These are phyloP conservation scores for Caracal caracal DNA, from an alignment of 2,113 vertebrate species.

Conservation along the genomic window DNA sequence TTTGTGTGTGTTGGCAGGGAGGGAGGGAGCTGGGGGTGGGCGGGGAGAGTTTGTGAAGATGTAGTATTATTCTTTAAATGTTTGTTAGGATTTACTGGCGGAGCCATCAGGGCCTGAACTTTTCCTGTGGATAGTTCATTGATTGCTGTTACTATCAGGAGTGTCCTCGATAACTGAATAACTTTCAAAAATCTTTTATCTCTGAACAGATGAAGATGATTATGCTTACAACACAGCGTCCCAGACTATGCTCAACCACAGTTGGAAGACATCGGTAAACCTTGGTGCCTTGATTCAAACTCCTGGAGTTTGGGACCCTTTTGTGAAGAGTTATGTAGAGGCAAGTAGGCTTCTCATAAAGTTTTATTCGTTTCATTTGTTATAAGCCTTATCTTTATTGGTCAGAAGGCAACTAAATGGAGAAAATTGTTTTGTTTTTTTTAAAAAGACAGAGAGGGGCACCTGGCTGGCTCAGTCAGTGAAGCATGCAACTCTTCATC, in stretches of 20 bases:
- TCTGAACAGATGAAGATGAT: slow-evolving; percentile 80
- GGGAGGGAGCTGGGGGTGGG: too few species aligned
- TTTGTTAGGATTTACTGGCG: not conserved
- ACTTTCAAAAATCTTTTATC: not conserved
- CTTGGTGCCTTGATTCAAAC: slow-evolving; percentile 88
- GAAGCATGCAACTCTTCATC: not conserved
- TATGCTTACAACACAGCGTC: slow-evolving; percentile 71
- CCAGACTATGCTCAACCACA: slow-evolving; percentile 87
- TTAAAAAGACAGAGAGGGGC: not conserved
- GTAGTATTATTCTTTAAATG: not conserved
- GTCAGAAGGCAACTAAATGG: not conserved
- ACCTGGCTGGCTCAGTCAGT: not conserved
- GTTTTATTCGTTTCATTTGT: slow-evolving; percentile 4
- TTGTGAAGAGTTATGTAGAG: slow-evolving; percentile 92
- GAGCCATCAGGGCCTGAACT: not conserved
- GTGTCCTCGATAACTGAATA: not conserved
- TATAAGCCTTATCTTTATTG: not conserved
- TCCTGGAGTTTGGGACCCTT: slow-evolving; percentile 96
- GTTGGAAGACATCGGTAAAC: slow-evolving; percentile 90
- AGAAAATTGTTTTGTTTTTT: not conserved
- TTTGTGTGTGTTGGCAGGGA: too few species aligned
- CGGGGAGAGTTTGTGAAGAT: not conserved
- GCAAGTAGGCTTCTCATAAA: slow-evolving; percentile 82
- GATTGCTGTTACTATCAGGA: not conserved
- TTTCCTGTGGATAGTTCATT: not conserved